Evolutionary conservation across 2,113 vertebrate species (phyloP).

Genomic region (Narcine bancroftii): DNA sequence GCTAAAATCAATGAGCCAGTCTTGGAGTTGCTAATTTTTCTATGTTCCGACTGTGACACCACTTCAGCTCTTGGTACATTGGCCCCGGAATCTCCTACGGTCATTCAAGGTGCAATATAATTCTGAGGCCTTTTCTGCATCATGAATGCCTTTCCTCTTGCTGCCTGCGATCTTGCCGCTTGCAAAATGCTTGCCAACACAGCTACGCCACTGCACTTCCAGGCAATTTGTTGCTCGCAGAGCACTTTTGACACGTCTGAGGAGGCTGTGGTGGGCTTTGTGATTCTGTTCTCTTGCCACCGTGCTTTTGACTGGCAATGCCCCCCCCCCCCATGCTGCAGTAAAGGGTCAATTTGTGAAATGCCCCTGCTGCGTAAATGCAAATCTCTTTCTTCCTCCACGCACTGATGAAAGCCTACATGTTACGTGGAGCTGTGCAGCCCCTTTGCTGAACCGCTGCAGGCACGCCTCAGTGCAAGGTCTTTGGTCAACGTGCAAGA

Average conservation of each 20-base stretch:
- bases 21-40: background rate
- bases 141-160: background rate
- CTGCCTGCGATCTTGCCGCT: background rate
- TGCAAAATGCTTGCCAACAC: background rate
- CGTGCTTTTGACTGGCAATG: background rate
- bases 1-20: background rate
- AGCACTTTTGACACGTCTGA: background rate
- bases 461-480: background rate
- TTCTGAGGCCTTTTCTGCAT: background rate
- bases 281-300: background rate
- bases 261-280: background rate
- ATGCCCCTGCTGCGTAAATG: background rate
- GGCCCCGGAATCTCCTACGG: background rate
- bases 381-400: too few relatives aligned
- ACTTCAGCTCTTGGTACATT: background rate
- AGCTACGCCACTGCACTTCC: background rate
- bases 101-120: background rate
- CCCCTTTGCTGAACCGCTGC: background rate
- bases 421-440: background rate
- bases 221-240: background rate
- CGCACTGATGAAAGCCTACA: background rate
- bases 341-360: background rate
- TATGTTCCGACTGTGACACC: background rate
- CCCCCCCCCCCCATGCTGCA: background rate
- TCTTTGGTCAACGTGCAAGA: too few relatives aligned